Percentiles rank a stretch among this genome's conserved stretches.
phyloP scores from a whole-genome alignment of 1,140 invertebrate genomes.

The Cryptotermes secundus region DNA sequence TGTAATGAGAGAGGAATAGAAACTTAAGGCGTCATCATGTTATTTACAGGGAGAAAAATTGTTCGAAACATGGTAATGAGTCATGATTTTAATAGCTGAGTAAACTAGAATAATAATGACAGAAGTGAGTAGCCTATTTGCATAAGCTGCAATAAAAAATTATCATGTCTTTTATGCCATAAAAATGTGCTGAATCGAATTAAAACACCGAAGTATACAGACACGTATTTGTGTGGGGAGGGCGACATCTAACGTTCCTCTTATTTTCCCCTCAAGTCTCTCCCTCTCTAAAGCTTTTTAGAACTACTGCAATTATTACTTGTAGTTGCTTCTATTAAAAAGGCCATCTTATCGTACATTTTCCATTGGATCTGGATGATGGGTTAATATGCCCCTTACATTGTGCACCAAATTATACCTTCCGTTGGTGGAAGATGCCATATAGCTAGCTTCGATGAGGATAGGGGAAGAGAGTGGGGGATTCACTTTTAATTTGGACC shows the following conservation, averaged over 20 bases:
- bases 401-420: conserved; percentile 26
- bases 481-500: conserved; percentile 33
- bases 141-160: too few species aligned
- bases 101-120: too few species aligned
- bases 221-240: background rate
- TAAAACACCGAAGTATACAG: too few species aligned
- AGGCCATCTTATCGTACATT: conserved; percentile 28
- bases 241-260: background rate
- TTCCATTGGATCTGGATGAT: conserved; percentile 28
- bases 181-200: too few species aligned
- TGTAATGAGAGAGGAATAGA: too few species aligned
- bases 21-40: too few species aligned
- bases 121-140: too few species aligned
- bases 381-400: conserved; percentile 26
- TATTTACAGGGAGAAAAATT: too few species aligned
- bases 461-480: background rate
- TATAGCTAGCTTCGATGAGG: conserved; percentile 26
- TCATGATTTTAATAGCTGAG: too few species aligned
- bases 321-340: conserved; percentile 22
- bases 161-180: too few species aligned
- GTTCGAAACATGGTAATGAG: too few species aligned
- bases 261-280: background rate
- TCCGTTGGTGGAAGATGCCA: conserved; percentile 5
- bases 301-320: background rate
- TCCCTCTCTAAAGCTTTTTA: background rate